Base-by-base conservation (phyloP, 2,113 vertebrate genomes). In the Calcarius ornatus region DNA sequence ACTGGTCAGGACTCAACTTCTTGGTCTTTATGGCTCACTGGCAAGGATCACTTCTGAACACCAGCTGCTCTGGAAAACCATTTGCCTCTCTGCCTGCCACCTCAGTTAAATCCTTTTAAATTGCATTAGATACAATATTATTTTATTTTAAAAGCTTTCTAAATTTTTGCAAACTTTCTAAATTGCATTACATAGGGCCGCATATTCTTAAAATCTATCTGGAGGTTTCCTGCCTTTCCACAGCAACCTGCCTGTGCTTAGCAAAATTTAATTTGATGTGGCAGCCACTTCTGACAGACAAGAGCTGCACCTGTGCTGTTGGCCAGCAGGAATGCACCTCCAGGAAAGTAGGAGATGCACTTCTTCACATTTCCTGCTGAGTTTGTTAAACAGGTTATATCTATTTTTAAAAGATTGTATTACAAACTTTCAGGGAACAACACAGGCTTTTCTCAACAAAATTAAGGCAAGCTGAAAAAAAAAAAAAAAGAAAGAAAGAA, bases 351-450 rank as follows among this genome's bases (percentile, higher is more conserved):
- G 69, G 86, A 95, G 95, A 96, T 92, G 73, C 88, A 83, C 95
- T 97, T 95, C 88, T 95, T 94, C 97, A 96, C 96, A 97, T 97
- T 97, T 97, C 97, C 79, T 85, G 93, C 93, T 95, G 57, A 97
- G 97, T 98, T 85, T n/a, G 96, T 96, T 93, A 77, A 98, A 97
- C 98, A 96, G 97, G 98, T 98, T 98, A 96, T 92, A 96, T 95
- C 90, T 94, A 94, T 97, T 94, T 60, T 97, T 95, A 96, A 97
- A 95, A 95, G 88, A 45, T 88, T 72, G 56, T 79, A 86, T 84
- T 90, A 78, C 77, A 92, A 91, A 95, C 88, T 95, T 93, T 72
- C 73, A 93, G 79, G 47, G 54, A 83, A 77, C 68, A 59, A 81
- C 78, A 92, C 50, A 40, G 81, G 21, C 80, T 94, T 96, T 95